These are phyloP conservation scores for Globia sparganii DNA, from an alignment of 2,888 invertebrate genomes.

Conservation along the genomic window DNA sequence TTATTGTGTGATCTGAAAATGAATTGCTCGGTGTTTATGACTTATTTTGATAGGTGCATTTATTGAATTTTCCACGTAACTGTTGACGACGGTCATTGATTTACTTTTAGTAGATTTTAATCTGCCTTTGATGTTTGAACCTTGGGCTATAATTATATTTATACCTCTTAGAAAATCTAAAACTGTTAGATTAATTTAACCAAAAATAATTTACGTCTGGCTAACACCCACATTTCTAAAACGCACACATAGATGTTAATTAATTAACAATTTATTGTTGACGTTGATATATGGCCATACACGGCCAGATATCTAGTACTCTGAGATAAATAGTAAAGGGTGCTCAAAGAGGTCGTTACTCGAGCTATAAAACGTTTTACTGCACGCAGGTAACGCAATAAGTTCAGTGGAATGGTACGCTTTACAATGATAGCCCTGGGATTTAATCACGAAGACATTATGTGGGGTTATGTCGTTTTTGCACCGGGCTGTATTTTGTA, in stretches of 20 bases:
- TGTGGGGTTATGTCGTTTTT: constrained; percentile 12
- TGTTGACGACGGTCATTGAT: constrained; percentile 18
- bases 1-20: constrained; percentile 44
- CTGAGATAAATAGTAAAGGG: constrained; percentile 67
- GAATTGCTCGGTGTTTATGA: constrained; percentile 13
- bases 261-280: constrained; percentile 59
- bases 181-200: neutral
- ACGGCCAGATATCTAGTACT: constrained; percentile 55
- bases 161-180: constrained; percentile 7
- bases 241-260: constrained; percentile 36
- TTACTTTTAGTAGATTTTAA: constrained; percentile 24
- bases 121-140: constrained; percentile 32
- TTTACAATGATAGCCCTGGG: constrained; percentile 53
- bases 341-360: constrained; percentile 70
- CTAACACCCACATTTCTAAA: constrained; percentile 30
- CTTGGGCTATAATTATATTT: constrained; percentile 9
- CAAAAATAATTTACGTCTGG: constrained; percentile 17
- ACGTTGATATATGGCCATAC: constrained; percentile 57
- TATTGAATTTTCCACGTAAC: constrained; percentile 21
- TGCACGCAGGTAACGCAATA: constrained; percentile 61
- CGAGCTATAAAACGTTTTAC: constrained; percentile 72
- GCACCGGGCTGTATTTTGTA: neutral
- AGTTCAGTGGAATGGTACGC: constrained; percentile 45
- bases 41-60: constrained; percentile 16
- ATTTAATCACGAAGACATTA: constrained; percentile 58